Conservation (phyloP, 2,113 vertebrate species). For the Tenebrosternarchus preto region DNA sequence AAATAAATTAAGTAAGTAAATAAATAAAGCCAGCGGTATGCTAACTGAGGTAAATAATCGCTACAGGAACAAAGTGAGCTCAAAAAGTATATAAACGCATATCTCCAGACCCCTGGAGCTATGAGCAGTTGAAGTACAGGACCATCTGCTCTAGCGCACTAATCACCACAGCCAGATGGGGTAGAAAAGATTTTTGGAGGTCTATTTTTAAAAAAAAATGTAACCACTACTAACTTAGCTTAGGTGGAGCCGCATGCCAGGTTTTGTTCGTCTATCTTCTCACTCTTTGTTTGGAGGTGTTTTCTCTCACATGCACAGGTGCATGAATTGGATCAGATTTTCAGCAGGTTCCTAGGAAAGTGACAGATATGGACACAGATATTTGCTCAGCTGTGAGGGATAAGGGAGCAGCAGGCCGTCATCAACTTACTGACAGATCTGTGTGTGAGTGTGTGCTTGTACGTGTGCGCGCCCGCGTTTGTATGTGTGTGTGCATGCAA, state of each 20-base stretch:
- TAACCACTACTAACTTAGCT: slow-evolving; percentile 49
- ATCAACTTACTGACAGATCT: slow-evolving; percentile 19
- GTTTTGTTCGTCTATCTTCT: neutral
- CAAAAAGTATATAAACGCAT: slow-evolving; percentile 55
- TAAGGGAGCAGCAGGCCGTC: slow-evolving; percentile 4
- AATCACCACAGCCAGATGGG: slow-evolving; percentile 72
- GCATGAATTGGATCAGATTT: slow-evolving; percentile 22
- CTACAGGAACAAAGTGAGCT: slow-evolving; percentile 35
- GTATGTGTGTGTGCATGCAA: slow-evolving; percentile 8
- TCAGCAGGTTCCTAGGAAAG: slow-evolving; percentile 3
- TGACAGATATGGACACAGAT: slow-evolving; percentile 25
- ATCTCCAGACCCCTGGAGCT: slow-evolving; percentile 61
- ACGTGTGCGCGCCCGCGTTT: neutral
- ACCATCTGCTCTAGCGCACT: slow-evolving; percentile 69
- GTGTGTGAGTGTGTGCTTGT: slow-evolving; percentile 10
- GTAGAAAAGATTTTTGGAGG: slow-evolving; percentile 59
- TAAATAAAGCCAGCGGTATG: slow-evolving; percentile 39
- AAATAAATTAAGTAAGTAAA: too few relatives aligned
- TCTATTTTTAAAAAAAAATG: slow-evolving; percentile 59
- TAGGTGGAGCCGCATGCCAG: slow-evolving; percentile 11
- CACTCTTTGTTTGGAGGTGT: neutral
- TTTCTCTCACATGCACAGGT: neutral
- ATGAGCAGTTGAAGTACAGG: slow-evolving; percentile 53
- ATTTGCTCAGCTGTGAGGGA: neutral
- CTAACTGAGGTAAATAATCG: neutral